phyloP scores from a whole-genome alignment of 2,888 invertebrate species.

The Timandra comae region DNA sequence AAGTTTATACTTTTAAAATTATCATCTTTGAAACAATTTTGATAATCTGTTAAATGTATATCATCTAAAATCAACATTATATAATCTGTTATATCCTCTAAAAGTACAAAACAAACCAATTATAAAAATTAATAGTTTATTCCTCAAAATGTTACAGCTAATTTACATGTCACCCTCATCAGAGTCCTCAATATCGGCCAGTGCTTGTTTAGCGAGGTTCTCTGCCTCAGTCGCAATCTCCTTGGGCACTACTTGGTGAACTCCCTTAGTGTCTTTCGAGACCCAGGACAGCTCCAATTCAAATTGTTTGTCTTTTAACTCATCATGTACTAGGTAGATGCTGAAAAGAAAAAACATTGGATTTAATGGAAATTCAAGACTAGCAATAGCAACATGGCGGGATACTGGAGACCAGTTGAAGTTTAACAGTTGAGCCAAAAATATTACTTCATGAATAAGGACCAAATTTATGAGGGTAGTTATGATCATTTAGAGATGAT shows the following conservation, averaged over 20 bases:
- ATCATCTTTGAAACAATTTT: no score
- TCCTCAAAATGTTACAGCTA: slow-evolving; percentile 5
- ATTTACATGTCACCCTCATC: slow-evolving; percentile 85
- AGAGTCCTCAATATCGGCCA: slow-evolving; percentile 91
- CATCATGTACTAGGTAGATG: slow-evolving; percentile 92
- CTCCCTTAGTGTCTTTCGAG: slow-evolving; percentile 86
- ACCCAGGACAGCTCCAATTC: slow-evolving; percentile 97
- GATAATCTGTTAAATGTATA: no score
- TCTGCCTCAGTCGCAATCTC: slow-evolving; percentile 89
- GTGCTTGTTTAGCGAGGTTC: slow-evolving; percentile 89
- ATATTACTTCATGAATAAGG: no score
- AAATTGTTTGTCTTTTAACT: slow-evolving; percentile 96
- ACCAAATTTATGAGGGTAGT: no score
- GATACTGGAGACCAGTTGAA: not conserved
- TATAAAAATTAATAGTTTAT: no score
- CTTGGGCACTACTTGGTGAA: slow-evolving; percentile 88
- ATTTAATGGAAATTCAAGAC: not conserved
- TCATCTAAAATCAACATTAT: no score
- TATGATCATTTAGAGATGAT: no score
- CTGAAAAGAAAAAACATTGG: slow-evolving; percentile 72
- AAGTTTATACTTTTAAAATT: no score
- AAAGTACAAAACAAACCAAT: no score
- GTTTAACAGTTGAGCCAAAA: no score
- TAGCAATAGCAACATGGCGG: not conserved
- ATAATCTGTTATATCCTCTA: no score